Conservation (phyloP, 2,113 vertebrate genomes). For the Sorex fumeus region DNA sequence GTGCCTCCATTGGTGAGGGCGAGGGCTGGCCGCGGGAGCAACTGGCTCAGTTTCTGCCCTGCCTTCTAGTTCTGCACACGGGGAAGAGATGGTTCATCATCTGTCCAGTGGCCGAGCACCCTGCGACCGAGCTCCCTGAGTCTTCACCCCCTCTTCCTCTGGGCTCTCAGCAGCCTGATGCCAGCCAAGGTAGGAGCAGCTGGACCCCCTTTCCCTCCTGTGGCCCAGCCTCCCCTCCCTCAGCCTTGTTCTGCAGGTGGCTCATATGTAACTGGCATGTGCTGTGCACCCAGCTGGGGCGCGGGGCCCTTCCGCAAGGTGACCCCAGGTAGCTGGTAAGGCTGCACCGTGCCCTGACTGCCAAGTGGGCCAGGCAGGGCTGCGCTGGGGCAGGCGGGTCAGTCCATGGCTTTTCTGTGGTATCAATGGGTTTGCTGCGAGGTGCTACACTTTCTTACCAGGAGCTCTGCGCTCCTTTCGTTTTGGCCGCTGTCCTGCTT, state of each 20-base stretch:
- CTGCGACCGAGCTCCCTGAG: slow-evolving; percentile 88
- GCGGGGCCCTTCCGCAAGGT: fast-evolving
- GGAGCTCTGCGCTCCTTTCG: not conserved
- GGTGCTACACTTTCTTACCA: not conserved
- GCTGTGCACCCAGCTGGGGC: fast-evolving
- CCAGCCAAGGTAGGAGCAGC: slow-evolving; percentile 91
- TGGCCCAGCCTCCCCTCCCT: not conserved
- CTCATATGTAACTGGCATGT: not conserved
- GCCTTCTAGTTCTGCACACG: slow-evolving; percentile 94
- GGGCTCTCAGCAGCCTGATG: slow-evolving; percentile 87
- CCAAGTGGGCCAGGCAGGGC: not conserved
- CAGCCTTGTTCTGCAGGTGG: not conserved
- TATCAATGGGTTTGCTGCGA: not conserved
- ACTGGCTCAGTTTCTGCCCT: slow-evolving; percentile 58
- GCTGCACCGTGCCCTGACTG: no score
- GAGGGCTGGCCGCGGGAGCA: not conserved
- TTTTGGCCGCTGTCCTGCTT: not conserved
- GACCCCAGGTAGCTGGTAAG: not conserved
- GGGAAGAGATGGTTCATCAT: slow-evolving; percentile 99
- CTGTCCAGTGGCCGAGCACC: slow-evolving; percentile 96
- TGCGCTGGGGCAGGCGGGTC: not conserved
- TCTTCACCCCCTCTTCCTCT: slow-evolving; percentile 87
- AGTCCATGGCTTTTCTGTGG: not conserved
- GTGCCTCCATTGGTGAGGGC: no score
- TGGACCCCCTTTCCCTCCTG: fast-evolving